phyloP scores from a whole-genome alignment of 2,888 invertebrate species.

The Plutella xylostella region DNA sequence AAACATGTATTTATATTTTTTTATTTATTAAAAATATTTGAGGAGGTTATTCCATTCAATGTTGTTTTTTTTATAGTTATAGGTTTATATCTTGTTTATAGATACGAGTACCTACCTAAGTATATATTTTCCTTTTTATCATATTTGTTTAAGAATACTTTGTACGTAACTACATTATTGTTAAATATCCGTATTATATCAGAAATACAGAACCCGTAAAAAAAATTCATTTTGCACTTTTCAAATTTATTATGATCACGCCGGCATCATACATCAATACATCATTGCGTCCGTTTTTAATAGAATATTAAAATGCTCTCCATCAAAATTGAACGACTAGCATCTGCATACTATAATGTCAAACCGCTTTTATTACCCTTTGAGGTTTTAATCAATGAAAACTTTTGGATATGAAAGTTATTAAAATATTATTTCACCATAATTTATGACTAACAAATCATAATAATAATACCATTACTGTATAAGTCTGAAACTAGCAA shows the following conservation, averaged over 20 bases:
- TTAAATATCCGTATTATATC: conserved; percentile 36
- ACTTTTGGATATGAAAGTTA: neutral
- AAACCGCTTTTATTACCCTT: neutral
- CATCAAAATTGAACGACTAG: conserved; percentile 36
- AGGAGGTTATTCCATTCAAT: no score
- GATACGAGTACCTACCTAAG: no score
- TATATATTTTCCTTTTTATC: no score
- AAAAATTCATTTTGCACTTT: conserved; percentile 1
- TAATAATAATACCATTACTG: neutral
- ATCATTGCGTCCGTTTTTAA: conserved; percentile 40
- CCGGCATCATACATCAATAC: conserved; percentile 23
- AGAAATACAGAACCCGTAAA: conserved; percentile 22
- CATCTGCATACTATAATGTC: conserved; percentile 34
- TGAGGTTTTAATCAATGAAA: neutral
- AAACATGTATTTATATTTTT: no score
- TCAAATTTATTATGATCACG: no score
- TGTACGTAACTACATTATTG: no score
- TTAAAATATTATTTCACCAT: neutral
- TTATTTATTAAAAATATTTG: no score
- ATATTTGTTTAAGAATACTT: no score
- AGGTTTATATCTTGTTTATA: no score
- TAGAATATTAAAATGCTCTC: conserved; percentile 52
- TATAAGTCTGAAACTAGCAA: neutral
- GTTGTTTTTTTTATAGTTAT: no score
- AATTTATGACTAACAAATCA: no score